Evolutionary conservation across 2,888 invertebrate species (phyloP).

Genomic region (Leistus spinibarbis): DNA sequence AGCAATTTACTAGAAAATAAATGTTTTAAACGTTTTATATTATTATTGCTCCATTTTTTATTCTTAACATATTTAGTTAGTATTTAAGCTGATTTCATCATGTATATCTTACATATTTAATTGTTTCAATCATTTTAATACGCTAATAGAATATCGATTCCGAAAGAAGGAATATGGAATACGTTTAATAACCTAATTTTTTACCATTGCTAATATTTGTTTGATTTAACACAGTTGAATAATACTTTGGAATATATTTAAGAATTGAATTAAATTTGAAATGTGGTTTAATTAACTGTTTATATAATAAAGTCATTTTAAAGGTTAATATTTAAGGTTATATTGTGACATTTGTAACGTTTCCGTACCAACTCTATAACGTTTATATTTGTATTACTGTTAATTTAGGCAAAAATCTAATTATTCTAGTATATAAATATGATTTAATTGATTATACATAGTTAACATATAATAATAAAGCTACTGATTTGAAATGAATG

Average conservation of each 20-base stretch:
- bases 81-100: no score
- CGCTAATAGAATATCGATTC: background rate
- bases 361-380: background rate
- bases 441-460: background rate
- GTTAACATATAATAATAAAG: no score
- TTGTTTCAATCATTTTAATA: no score
- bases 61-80: no score
- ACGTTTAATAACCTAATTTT: constrained; percentile 17
- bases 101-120: no score
- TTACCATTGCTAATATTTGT: constrained; percentile 6
- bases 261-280: constrained; percentile 3
- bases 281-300: constrained; percentile 15
- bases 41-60: no score
- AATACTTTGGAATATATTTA: constrained; percentile 15
- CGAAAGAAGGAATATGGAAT: no score
- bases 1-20: no score
- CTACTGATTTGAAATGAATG: background rate
- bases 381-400: background rate
- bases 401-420: background rate
- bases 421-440: background rate
- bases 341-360: background rate
- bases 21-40: no score
- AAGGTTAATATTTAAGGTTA: background rate
- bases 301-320: constrained; percentile 21
- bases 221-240: constrained; percentile 19